Evolutionary conservation across 1,140 invertebrate genomes (phyloP), one percentile per base, ranked within the genome.

Genomic region (Heliconius himera): DNA sequence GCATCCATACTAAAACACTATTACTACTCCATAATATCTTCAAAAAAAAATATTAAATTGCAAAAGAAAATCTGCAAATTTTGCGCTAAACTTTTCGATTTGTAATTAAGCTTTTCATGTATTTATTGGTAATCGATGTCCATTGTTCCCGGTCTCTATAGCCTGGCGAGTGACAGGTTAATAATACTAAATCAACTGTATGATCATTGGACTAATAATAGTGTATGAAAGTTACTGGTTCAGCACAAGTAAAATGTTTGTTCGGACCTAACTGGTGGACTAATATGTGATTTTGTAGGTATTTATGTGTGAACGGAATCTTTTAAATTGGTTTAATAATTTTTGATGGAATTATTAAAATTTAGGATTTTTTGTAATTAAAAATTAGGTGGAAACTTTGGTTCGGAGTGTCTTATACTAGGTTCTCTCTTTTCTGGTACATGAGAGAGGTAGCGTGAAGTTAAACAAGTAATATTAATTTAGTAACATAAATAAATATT

Each of bases 181-280:
- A 84, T 86, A 81, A 84, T 74, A 84, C 80, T 84, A 82, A 84
- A 84, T 84, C 81, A 84, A 78, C 26, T 49, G 76, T 77, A 73
- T 70, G 73, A 74, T 74, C 80, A 80, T 79, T 77, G 79, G 60
- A 70, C 73, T 79, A 83, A 83, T 83, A 76, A 56, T 75, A 26
- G 73, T 54, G 33, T 74, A 75, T 22, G 74, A 60, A 73, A 75
- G 74, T 75, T 56, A 56, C 8, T 56, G 6, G 54, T 51, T 16
- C 18, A 20, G 49, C 20, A 8, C 54, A n/a, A n/a, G n/a, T n/a
- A 56, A 56, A 56, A 56, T 56, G n/a, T 56, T n/a, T 22, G 54
- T 56, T 8, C 54, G 8, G 8, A 6, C 8, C 6, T 56, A n/a
- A 18, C 20, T 56, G 3, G 6, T 8, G n/a, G 2, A 56, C 18